phyloP scores from a whole-genome alignment of 2,113 vertebrate genomes.

The Leuciscus idus region DNA sequence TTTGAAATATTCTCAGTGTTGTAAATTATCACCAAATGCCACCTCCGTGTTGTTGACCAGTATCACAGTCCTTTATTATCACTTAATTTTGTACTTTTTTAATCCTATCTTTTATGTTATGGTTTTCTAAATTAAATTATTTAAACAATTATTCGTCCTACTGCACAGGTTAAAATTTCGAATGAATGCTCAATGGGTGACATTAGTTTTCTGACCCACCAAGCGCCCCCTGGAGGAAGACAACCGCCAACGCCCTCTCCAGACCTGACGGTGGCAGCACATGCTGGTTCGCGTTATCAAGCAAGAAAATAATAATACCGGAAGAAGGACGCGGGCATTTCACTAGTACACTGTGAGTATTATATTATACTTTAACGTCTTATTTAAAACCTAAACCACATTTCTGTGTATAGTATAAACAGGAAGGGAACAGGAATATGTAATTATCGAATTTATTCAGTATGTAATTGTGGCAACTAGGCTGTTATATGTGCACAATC shows the following conservation, averaged over 20 bases:
- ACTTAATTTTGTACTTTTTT: background rate
- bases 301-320: too few species aligned
- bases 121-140: background rate
- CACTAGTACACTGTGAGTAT: background rate
- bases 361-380: background rate
- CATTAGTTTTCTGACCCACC: background rate
- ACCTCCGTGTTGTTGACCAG: background rate
- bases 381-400: background rate
- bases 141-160: too few species aligned
- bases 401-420: background rate
- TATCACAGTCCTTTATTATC: too few species aligned
- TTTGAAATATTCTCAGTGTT: background rate
- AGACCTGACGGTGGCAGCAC: conserved; percentile 1
- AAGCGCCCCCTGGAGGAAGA: background rate
- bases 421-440: background rate
- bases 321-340: background rate
- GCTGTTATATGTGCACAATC: background rate
- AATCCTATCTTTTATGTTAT: background rate
- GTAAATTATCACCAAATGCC: background rate
- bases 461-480: background rate
- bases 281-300: background rate
- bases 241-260: background rate
- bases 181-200: background rate
- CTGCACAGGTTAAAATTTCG: background rate
- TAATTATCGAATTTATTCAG: background rate